Percentiles rank a stretch among this genome's conserved stretches.
phyloP scores from a whole-genome alignment of 2,113 vertebrate species.

The Microcebus lehilahytsara region DNA sequence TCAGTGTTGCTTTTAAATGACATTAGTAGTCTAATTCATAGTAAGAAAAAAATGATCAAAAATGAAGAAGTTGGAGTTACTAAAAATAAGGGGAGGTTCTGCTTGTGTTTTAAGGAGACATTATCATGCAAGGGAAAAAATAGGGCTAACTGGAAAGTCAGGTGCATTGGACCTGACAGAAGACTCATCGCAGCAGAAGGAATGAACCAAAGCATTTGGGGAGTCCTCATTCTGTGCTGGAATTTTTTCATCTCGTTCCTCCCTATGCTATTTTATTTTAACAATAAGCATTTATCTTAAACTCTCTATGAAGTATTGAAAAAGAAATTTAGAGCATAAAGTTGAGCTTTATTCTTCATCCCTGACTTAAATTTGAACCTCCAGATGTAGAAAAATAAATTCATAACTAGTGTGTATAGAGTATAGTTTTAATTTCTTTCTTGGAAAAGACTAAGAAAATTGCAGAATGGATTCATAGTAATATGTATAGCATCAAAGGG shows the following conservation, averaged over 20 bases:
- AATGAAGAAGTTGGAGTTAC: conserved; percentile 42
- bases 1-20: conserved; percentile 22
- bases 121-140: background rate
- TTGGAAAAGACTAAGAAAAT: conserved; percentile 16
- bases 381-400: conserved; percentile 4
- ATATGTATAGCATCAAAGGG: background rate
- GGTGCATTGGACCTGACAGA: background rate
- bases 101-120: background rate
- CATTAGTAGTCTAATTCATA: background rate
- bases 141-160: conserved; percentile 18
- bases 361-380: background rate
- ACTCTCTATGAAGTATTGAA: background rate
- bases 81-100: conserved; percentile 43
- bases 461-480: background rate
- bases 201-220: accelerated
- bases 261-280: background rate
- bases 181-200: background rate
- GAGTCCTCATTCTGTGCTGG: background rate
- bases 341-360: background rate
- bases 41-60: background rate
- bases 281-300: background rate
- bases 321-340: background rate
- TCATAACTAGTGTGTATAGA: background rate
- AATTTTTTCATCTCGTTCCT: background rate
- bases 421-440: conserved; percentile 43